A percentile compares a stretch with the other conserved stretches of the same genome.
Evolutionary conservation across 2,888 invertebrate genomes (phyloP).

Genomic region (Pachycephus smyrnensis): DNA sequence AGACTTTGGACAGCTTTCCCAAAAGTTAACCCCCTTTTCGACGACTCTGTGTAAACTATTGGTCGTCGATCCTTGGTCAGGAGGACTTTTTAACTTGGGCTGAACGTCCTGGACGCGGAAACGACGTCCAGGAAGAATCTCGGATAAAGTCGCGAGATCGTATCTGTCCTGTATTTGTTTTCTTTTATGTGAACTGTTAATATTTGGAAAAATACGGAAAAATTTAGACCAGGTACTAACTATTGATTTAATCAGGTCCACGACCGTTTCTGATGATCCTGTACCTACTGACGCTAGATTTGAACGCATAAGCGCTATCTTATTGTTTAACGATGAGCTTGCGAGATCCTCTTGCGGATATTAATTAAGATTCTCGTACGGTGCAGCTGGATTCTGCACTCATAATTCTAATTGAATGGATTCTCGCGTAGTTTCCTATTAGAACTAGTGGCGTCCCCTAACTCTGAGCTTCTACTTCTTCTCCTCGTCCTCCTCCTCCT

Average conservation of each 20-base stretch:
- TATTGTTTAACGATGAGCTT: neutral
- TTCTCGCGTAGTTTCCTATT: constrained; percentile 15
- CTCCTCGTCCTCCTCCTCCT: too few species aligned
- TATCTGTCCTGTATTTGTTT: too few species aligned
- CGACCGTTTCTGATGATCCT: neutral
- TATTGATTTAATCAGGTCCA: neutral
- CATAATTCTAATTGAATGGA: constrained; percentile 51
- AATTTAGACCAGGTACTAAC: neutral
- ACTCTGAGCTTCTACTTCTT: neutral
- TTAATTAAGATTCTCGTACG: constrained; percentile 43
- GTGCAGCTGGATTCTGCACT: constrained; percentile 30
- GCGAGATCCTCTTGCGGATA: neutral
- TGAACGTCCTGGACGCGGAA: neutral
- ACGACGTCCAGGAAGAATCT: neutral
- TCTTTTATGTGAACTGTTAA: too few species aligned
- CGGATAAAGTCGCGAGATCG: neutral
- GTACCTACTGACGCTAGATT: neutral
- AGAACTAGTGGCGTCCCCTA: neutral
- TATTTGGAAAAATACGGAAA: neutral
- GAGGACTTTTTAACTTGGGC: neutral
- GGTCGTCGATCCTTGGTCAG: neutral
- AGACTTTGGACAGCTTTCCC: neutral
- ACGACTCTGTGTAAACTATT: neutral
- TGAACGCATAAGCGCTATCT: too few species aligned
- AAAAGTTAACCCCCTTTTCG: neutral